phyloP scores from a whole-genome alignment of 2,113 vertebrate genomes.

The Arizona elegans region DNA sequence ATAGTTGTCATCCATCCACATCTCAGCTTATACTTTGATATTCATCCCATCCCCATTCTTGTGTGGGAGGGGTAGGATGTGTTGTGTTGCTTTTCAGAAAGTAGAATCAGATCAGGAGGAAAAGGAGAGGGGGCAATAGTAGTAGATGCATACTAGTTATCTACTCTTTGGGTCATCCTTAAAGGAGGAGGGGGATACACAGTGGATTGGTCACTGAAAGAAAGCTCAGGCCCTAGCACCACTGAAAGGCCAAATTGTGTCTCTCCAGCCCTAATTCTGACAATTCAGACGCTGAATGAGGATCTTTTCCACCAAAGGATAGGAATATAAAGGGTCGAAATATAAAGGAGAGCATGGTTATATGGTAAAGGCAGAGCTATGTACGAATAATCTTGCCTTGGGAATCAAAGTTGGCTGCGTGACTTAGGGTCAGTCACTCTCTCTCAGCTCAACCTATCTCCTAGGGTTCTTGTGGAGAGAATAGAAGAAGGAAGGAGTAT shows the following conservation, averaged over 20 bases:
- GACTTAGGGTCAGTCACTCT: background rate
- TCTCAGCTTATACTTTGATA: background rate
- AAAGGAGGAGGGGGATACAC: background rate
- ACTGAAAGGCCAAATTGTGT: background rate
- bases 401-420: background rate
- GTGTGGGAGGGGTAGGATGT: background rate
- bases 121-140: too few species aligned
- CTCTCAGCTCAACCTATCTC: background rate
- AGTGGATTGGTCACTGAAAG: background rate
- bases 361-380: background rate
- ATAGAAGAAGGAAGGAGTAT: background rate
- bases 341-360: background rate
- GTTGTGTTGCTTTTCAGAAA: background rate
- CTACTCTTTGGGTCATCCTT: background rate
- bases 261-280: background rate
- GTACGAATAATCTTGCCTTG: background rate
- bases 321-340: background rate
- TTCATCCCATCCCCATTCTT: background rate
- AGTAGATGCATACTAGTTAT: too few species aligned
- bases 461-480: background rate
- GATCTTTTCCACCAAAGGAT: background rate
- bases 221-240: background rate
- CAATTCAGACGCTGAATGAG: background rate
- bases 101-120: background rate
- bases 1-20: background rate